These are phyloP conservation scores for Heliothis virescens DNA, from an alignment of 1,140 invertebrate genomes.

Conservation along the genomic window DNA sequence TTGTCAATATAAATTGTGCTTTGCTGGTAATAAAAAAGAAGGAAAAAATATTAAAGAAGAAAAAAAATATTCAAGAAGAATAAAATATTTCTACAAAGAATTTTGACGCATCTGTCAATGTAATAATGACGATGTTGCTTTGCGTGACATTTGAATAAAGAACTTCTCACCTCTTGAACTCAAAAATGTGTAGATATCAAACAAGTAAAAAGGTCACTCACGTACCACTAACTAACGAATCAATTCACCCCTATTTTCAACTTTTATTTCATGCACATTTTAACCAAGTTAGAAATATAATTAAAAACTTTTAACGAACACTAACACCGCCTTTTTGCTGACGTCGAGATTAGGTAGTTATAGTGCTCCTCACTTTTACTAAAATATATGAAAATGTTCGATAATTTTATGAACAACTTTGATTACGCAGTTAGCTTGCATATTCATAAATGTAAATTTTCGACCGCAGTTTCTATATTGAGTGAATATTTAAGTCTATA, in stretches of 20 bases:
- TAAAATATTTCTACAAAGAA: too few species aligned
- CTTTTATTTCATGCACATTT: neutral
- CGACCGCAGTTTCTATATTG: neutral
- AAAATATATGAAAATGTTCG: neutral
- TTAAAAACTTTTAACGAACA: constrained; percentile 32
- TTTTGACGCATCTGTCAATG: too few species aligned
- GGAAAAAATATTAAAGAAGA: too few species aligned
- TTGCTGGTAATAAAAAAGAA: too few species aligned
- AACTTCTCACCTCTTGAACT: too few species aligned
- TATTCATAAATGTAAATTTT: constrained; percentile 21
- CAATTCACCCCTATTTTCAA: neutral
- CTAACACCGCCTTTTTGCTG: neutral
- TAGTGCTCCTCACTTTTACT: constrained; percentile 5
- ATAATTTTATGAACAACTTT: constrained; percentile 25
- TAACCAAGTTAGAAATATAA: neutral
- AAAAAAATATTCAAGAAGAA: too few species aligned
- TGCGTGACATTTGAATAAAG: too few species aligned
- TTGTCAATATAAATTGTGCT: too few species aligned
- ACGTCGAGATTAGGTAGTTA: neutral
- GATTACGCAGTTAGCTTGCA: constrained; percentile 1
- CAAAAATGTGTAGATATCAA: too few species aligned
- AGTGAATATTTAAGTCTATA: neutral
- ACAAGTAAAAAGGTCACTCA: too few species aligned
- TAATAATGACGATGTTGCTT: too few species aligned
- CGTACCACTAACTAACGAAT: neutral